Conservation (phyloP, 2,113 vertebrate genomes). For the Platycercus adscitus region DNA sequence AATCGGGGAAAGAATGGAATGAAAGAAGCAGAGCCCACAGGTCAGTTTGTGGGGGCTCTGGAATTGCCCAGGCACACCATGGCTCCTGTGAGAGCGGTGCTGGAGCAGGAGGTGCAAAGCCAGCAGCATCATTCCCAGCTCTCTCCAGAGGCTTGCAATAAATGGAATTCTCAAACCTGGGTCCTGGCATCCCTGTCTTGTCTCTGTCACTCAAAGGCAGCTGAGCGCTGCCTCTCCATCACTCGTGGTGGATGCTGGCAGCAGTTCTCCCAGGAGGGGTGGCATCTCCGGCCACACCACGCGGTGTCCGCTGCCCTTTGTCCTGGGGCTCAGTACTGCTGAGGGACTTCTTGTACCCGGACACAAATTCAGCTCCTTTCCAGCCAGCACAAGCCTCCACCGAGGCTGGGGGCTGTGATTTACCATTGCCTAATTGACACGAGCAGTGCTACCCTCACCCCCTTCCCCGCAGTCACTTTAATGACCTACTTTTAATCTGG, state of each 20-base stretch:
- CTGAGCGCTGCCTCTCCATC: neutral
- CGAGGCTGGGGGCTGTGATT: neutral
- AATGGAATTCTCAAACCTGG: neutral
- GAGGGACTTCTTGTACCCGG: rapidly evolving
- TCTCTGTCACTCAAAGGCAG: rapidly evolving
- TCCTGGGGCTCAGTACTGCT: neutral
- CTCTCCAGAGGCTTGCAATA: neutral
- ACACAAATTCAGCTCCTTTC: neutral
- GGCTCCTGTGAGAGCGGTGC: neutral
- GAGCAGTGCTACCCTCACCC: neutral
- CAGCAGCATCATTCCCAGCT: rapidly evolving
- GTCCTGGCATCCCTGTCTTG: neutral
- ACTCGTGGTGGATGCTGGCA: rapidly evolving
- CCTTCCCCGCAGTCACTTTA: neutral
- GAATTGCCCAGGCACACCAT: neutral
- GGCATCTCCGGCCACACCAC: neutral
- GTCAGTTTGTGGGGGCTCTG: too few species aligned
- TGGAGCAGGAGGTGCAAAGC: neutral
- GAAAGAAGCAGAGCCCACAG: neutral
- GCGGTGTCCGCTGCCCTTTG: neutral
- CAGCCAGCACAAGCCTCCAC: neutral
- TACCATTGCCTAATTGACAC: neutral
- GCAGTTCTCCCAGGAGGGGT: rapidly evolving
- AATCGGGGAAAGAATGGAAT: neutral
- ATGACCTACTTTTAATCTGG: slow-evolving; percentile 21